These are phyloP conservation scores for Phataginus tricuspis DNA, from an alignment of 2,797 vertebrate genomes.

Conservation along the genomic window DNA sequence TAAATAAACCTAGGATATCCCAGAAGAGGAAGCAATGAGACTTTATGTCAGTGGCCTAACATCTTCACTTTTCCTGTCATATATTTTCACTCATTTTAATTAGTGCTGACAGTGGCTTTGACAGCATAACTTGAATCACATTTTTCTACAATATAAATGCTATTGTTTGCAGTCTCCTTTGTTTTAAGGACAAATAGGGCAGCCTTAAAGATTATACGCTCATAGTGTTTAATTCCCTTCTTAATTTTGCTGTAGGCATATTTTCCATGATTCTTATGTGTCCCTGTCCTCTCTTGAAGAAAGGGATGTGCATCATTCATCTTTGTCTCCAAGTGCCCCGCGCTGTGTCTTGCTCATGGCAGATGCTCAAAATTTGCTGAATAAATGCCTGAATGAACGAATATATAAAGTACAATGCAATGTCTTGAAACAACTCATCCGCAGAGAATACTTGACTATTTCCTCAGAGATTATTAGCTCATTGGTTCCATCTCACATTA, in stretches of 20 bases:
- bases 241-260: neutral
- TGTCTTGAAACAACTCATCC: neutral
- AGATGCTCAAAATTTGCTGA: neutral
- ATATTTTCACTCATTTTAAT: constrained; percentile 46
- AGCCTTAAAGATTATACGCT: neutral
- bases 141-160: neutral
- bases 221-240: neutral
- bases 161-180: neutral
- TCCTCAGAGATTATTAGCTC: neutral
- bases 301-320: neutral
- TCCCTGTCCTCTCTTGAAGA: neutral
- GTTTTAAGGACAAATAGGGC: neutral
- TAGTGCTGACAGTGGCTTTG: neutral
- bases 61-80: neutral
- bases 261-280: neutral
- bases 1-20: constrained; percentile 7
- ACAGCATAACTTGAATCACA: neutral
- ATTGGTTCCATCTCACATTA: neutral
- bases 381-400: neutral
- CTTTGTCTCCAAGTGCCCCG: neutral
- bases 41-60: neutral
- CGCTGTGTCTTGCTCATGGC: neutral
- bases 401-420: neutral
- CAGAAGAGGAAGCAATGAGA: neutral
- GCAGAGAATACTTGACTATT: neutral